Conservation (phyloP, 2,797 vertebrate genomes). For the Tauraco hartlaubi region DNA sequence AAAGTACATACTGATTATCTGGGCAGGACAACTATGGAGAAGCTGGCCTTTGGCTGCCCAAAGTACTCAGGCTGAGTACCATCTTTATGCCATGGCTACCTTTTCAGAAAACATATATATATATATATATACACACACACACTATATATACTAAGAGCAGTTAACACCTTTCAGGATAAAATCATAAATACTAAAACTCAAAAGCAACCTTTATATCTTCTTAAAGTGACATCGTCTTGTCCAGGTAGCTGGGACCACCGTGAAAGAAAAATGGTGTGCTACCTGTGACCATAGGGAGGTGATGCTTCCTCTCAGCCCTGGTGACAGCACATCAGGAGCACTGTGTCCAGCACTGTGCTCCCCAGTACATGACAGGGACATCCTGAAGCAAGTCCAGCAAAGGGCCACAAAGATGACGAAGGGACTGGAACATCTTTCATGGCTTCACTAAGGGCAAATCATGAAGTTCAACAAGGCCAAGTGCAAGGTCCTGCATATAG, state of each 20-base stretch:
- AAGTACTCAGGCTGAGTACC: neutral
- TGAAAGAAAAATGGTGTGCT: neutral
- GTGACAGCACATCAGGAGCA: accelerated
- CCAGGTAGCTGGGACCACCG: neutral
- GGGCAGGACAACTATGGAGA: neutral
- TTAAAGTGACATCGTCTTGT: neutral
- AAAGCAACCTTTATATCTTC: neutral
- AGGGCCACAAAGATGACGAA: neutral
- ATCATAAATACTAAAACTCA: neutral
- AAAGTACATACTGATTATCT: neutral
- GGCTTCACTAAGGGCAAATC: too few species aligned
- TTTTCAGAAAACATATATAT: neutral
- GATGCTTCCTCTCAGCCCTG: neutral
- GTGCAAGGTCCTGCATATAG: too few species aligned
- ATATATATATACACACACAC: too few species aligned
- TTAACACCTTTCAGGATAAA: neutral
- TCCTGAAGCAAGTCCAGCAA: neutral
- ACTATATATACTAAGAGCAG: neutral
- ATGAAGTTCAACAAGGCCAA: too few species aligned
- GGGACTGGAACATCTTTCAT: neutral
- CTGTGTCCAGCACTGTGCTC: neutral
- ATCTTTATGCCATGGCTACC: neutral
- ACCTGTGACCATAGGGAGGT: neutral
- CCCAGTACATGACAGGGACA: neutral
- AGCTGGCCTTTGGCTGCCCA: neutral